Evolutionary conservation across 2,113 vertebrate species (phyloP), one percentile per base, ranked within the genome.

Genomic region (Trematocara macrostoma): DNA sequence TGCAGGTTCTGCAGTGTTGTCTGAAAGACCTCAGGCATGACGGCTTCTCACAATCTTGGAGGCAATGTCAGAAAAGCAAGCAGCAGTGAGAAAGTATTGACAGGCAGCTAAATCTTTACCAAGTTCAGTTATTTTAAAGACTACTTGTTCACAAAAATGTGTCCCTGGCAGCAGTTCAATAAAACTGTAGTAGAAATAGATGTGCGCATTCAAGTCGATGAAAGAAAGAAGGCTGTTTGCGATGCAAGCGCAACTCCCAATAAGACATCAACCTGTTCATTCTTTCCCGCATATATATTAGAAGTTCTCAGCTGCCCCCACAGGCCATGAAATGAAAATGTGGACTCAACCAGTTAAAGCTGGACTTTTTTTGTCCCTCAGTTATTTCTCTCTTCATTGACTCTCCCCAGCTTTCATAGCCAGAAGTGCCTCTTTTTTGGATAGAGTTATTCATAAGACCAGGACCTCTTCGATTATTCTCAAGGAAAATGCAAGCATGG

Each of bases 361-460:
- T 64, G 85, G 69, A 81, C 83, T 52, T 82, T 45, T 88, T 87
- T 76, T n/a, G 8, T 7, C 9, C 87, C 87, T 40, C 6, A 64
- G 82, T 92, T 80, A 93, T 94, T 93, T 92, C 83, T 87, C 93
- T 90, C 90, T 93, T 91, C 88, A 85, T 88, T 88, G 92, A 87
- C 91, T 93, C 85, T 91, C 78, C 56, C 64, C 86, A 84, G 84
- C 84, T 90, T 92, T 88, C 82, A 34, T 89, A 64, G 90, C 91
- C 91, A 90, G 82, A 80, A 93, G 92, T 91, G 90, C 23, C 57
- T 84, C 83, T 74, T 81, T 49, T 79, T 59, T 84, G 88, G 78
- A 81, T 45, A n/a, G 78, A 93, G 83, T 87, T 88, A 87, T 92
- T 90, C 87, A 84, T 89, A 92, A 87, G 85, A 78, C 86, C 52